phyloP scores from a whole-genome alignment of 2,113 vertebrate genomes.

The Pogona vitticeps region DNA sequence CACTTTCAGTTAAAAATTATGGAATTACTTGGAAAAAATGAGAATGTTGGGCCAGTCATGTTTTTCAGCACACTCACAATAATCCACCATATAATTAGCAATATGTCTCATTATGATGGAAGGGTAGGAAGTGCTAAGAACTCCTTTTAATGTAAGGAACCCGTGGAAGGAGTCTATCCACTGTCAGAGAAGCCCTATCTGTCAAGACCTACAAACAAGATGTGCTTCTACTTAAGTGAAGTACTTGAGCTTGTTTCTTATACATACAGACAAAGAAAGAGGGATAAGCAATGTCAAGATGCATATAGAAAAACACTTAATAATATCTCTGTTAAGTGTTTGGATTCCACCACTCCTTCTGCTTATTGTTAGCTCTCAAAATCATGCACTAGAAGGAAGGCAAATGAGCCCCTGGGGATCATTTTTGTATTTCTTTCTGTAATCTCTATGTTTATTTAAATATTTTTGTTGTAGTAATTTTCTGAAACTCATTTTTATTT shows the following conservation, averaged over 20 bases:
- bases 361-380: constrained; percentile 20
- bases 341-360: constrained; percentile 1
- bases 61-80: not conserved
- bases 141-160: not conserved
- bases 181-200: not conserved
- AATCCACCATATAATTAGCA: not conserved
- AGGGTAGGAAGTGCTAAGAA: not conserved
- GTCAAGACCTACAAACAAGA: not conserved
- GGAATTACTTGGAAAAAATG: not conserved
- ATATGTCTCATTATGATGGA: not conserved
- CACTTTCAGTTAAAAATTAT: too few relatives aligned
- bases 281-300: constrained; percentile 18
- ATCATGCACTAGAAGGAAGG: constrained; percentile 30
- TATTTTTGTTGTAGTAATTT: constrained; percentile 55
- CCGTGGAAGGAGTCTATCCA: not conserved
- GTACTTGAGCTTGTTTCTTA: not conserved
- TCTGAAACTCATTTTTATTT: constrained; percentile 56
- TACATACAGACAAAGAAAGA: not conserved
- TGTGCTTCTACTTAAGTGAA: not conserved
- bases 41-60: not conserved
- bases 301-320: constrained; percentile 6
- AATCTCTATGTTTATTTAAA: constrained; percentile 62
- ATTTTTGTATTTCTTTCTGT: constrained; percentile 42
- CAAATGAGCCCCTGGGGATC: constrained; percentile 8
- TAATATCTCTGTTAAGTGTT: not conserved